phyloP scores from a whole-genome alignment of 2,797 vertebrate species.

The Poeciliopsis gracilis region DNA sequence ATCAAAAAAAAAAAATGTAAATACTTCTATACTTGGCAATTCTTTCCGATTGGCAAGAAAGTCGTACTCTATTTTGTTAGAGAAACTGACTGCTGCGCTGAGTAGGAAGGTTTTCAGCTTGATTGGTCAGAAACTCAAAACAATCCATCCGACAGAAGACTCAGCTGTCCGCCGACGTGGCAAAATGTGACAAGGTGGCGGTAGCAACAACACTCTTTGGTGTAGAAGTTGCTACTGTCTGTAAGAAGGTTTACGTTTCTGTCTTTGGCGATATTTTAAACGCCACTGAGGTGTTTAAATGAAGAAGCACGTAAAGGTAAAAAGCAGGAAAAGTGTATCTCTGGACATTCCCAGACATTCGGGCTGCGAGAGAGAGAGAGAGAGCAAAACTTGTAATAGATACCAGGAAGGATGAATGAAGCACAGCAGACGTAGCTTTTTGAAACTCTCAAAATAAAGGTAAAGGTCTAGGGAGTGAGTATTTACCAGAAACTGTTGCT shows the following conservation, averaged over 20 bases:
- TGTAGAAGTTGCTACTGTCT: neutral
- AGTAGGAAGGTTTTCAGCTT: neutral
- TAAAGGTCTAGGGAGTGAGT: neutral
- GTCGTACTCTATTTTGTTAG: neutral
- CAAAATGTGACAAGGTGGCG: neutral
- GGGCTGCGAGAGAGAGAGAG: neutral
- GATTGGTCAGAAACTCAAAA: neutral
- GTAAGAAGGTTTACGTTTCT: neutral
- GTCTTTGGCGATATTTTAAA: too few species aligned
- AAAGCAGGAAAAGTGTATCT: neutral
- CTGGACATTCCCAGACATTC: neutral
- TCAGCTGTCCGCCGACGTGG: neutral
- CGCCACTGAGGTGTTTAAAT: neutral
- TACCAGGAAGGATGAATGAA: neutral
- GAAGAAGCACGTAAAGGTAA: neutral
- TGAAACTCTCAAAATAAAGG: neutral
- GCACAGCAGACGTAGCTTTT: neutral
- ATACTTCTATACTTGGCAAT: neutral
- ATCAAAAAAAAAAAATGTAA: neutral
- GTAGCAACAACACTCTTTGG: neutral
- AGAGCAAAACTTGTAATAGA: neutral
- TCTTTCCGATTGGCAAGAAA: neutral
- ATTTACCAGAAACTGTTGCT: neutral
- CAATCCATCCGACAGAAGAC: neutral
- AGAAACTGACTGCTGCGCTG: neutral